These are phyloP conservation scores for Unio delphinus DNA, from an alignment of 2,888 invertebrate genomes.

Conservation along the genomic window DNA sequence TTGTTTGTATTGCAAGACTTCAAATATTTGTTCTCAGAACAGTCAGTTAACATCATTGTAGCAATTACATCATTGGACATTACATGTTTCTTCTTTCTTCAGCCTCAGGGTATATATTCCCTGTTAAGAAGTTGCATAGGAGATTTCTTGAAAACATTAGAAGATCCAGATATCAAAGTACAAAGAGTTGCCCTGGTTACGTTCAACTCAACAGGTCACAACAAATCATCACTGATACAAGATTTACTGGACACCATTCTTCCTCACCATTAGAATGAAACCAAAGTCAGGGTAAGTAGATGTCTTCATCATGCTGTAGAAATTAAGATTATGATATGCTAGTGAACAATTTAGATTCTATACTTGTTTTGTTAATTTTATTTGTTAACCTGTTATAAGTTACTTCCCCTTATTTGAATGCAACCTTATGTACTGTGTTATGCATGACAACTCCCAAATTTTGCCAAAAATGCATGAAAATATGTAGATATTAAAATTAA, in stretches of 20 bases:
- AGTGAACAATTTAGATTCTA: neutral
- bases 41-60: too few relatives aligned
- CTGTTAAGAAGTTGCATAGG: constrained; percentile 88
- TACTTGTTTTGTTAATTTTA: neutral
- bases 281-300: constrained; percentile 87
- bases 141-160: constrained; percentile 81
- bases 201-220: constrained; percentile 99
- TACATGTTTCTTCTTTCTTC: constrained; percentile 37
- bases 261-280: constrained; percentile 95
- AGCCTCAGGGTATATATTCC: constrained; percentile 93
- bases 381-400: neutral
- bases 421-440: too few relatives aligned
- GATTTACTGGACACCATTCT: constrained; percentile 90
- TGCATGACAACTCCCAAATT: too few relatives aligned
- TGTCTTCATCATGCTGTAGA: too few relatives aligned
- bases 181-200: constrained; percentile 92
- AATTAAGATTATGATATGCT: neutral
- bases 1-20: too few relatives aligned
- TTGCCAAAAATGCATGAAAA: too few relatives aligned
- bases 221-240: constrained; percentile 92
- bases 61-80: too few relatives aligned
- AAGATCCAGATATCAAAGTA: constrained; percentile 94
- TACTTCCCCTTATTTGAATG: too few relatives aligned
- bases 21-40: too few relatives aligned
- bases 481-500: too few relatives aligned